Evolutionary conservation across 1,140 invertebrate species (phyloP), one percentile per base, ranked within the genome.

Genomic region (Trachymyrmex septentrionalis): DNA sequence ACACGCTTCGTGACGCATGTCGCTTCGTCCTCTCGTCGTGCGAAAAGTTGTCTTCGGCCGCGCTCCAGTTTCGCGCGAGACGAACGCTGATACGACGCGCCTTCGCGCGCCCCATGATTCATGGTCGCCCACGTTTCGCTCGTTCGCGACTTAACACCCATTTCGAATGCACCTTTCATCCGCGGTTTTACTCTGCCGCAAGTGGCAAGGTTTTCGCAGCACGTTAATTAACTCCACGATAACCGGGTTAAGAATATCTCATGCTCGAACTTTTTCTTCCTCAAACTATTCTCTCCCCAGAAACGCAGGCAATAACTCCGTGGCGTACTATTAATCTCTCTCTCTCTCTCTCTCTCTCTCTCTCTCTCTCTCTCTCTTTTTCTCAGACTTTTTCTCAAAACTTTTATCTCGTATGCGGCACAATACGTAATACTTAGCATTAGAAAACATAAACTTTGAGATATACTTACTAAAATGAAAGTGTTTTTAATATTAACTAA

Each of bases 101-200:
- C 69, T 82, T 82, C 53, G 66, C 53, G 66, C 57, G 38, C 21
- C 44, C 57, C 55, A 21, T 84, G 80, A 84, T 84, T 84, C 80
- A 84, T 61, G 69, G 69, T 61, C 80, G 80, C 80, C 80, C 69
- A 84, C 69, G 80, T 73, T 73, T 84, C 67, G 69, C 69, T 61
- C 80, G 80, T 82, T 82, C 67, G 67, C 80, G 69, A 84, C 80
- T 84, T 75, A 61, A 72, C 59, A 14, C 69, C 69, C 69, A 75
- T 84, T 84, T 38, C 80, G 55, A 84, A 73, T 84, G 80, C 80
- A 84, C 80, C 80, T 84, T 84, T 84, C 80, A 61, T 84, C 24
- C 80, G 80, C 24, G 80, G 57, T 84, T 81, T 63, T 84, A 73
- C 69, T 30, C 55, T 38, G 67, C 67, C 67, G 69, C 80, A 34